These are phyloP conservation scores for Oxytorus armatus DNA, from an alignment of 2,888 invertebrate species.

Conservation along the genomic window DNA sequence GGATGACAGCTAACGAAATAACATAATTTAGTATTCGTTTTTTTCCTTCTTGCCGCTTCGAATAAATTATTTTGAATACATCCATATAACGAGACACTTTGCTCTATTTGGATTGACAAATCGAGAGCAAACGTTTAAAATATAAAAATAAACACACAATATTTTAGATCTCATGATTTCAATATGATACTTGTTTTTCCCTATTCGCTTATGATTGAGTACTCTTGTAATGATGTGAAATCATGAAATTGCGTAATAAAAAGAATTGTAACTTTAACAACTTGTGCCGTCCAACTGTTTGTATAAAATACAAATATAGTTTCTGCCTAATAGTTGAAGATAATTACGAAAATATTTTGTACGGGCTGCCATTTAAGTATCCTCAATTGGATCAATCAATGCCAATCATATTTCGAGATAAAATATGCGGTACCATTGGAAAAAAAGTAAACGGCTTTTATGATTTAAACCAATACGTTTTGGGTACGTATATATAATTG, in stretches of 20 bases:
- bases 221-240: background rate
- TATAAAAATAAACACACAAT: too few relatives aligned
- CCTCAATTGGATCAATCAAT: background rate
- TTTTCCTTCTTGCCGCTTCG: background rate
- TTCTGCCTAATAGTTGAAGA: background rate
- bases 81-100: too few relatives aligned
- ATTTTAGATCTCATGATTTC: too few relatives aligned
- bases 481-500: too few relatives aligned
- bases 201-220: background rate
- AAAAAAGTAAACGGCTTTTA: too few relatives aligned
- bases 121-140: too few relatives aligned
- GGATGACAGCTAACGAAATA: background rate
- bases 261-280: background rate
- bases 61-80: background rate
- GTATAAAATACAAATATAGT: background rate
- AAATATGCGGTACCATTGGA: too few relatives aligned
- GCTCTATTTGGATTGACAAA: too few relatives aligned
- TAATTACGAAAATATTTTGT: background rate
- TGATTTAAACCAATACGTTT: too few relatives aligned
- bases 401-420: background rate
- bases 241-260: background rate
- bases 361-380: background rate
- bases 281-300: background rate
- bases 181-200: too few relatives aligned
- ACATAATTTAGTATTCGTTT: background rate